Conservation (phyloP, 2,113 vertebrate genomes). For the Aldabrachelys gigantea region DNA sequence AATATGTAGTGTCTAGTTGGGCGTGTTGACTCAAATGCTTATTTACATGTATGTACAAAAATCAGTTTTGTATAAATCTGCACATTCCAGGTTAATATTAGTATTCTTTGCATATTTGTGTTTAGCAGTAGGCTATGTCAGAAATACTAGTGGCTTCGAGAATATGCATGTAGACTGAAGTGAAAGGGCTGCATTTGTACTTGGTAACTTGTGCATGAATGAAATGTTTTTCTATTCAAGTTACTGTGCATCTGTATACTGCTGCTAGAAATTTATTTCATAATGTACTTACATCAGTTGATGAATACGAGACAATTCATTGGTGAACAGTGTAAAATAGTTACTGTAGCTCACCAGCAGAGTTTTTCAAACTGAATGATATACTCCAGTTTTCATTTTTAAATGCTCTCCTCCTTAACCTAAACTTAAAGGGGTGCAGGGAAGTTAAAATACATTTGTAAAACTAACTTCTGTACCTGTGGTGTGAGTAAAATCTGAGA, state of each 20-base stretch:
- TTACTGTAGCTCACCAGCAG: not conserved
- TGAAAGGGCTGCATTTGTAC: slow-evolving; percentile 9
- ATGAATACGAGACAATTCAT: not conserved
- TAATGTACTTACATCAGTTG: not conserved
- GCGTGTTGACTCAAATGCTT: not conserved
- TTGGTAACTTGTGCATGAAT: slow-evolving; percentile 3
- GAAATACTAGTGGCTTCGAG: slow-evolving; percentile 56
- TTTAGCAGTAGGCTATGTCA: slow-evolving; percentile 23
- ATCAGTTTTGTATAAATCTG: not conserved
- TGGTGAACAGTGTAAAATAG: not conserved
- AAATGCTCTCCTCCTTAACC: not conserved
- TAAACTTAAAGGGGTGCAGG: not conserved
- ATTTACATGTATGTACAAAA: not conserved
- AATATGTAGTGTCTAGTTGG: not conserved
- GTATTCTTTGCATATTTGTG: not conserved
- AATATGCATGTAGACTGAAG: not conserved
- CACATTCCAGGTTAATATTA: not conserved
- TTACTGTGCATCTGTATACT: not conserved
- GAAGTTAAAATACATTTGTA: not conserved
- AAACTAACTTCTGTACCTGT: not conserved
- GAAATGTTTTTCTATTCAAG: slow-evolving; percentile 34
- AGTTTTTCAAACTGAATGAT: not conserved
- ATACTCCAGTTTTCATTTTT: not conserved
- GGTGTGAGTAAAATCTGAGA: not conserved
- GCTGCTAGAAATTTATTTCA: not conserved